These are phyloP conservation scores for Arrhamphus sclerolepis DNA, from an alignment of 2,797 vertebrate genomes.

Conservation along the genomic window DNA sequence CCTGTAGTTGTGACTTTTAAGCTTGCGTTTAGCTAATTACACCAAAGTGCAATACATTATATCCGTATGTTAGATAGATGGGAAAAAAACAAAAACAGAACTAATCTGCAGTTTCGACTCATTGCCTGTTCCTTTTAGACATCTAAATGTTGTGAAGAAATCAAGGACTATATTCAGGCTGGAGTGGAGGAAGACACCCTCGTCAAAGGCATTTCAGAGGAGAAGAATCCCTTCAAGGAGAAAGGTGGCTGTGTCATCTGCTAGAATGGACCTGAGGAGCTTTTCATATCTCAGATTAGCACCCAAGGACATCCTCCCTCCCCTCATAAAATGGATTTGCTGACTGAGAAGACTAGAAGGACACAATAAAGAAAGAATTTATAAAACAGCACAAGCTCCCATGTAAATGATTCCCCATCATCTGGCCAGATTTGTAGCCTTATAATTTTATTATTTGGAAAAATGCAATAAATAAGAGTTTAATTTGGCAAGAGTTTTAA, in stretches of 20 bases:
- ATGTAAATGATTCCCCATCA: slow-evolving; percentile 52
- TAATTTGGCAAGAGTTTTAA: slow-evolving; percentile 39
- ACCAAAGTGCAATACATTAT: no score
- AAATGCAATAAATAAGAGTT: slow-evolving; percentile 61
- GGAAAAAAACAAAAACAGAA: no score
- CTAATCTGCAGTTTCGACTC: background rate
- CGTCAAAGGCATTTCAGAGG: slow-evolving; percentile 94
- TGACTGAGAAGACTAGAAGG: slow-evolving; percentile 55
- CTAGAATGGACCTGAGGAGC: slow-evolving; percentile 76
- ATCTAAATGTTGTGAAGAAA: slow-evolving; percentile 96
- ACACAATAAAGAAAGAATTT: slow-evolving; percentile 50
- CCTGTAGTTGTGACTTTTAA: background rate
- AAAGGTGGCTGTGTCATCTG: slow-evolving; percentile 95
- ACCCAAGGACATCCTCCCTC: slow-evolving; percentile 61
- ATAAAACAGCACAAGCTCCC: slow-evolving; percentile 40
- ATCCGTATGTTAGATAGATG: no score
- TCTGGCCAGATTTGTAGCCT: slow-evolving; percentile 49
- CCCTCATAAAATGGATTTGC: slow-evolving; percentile 60
- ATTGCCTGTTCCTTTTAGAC: slow-evolving; percentile 77
- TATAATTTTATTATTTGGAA: slow-evolving; percentile 44
- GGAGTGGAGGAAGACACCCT: slow-evolving; percentile 89
- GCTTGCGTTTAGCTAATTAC: no score
- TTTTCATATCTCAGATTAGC: slow-evolving; percentile 66
- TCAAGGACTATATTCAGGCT: slow-evolving; percentile 93
- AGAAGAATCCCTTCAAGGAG: slow-evolving; percentile 98